Percentiles rank a stretch among this genome's conserved stretches.
These are phyloP conservation scores for Physocephala rufipes DNA, from an alignment of 2,888 invertebrate genomes.

Conservation along the genomic window DNA sequence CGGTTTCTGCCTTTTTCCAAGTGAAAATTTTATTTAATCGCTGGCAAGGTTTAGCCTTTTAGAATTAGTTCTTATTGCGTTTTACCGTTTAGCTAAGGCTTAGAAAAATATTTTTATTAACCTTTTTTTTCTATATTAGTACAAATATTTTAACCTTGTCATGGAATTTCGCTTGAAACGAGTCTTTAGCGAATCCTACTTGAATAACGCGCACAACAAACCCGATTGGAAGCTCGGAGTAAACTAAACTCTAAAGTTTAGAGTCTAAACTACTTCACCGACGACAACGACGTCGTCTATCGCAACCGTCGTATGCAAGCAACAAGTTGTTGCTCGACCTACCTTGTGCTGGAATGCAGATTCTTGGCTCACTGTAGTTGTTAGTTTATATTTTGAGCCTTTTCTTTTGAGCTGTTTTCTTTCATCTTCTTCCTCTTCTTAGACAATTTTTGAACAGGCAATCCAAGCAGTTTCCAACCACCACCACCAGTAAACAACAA, in stretches of 20 bases:
- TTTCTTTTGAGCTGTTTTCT: constrained; percentile 6
- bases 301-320: background rate
- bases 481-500: no score
- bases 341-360: constrained; percentile 33
- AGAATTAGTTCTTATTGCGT: background rate
- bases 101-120: background rate
- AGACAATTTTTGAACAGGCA: no score
- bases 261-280: no score
- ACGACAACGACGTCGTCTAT: no score
- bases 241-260: no score
- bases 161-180: constrained; percentile 22
- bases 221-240: constrained; percentile 45
- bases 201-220: constrained; percentile 40
- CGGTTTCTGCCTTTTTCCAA: background rate
- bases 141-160: background rate
- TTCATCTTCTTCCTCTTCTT: background rate
- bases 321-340: constrained; percentile 19
- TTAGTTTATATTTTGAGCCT: constrained; percentile 19
- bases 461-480: no score
- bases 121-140: constrained; percentile 1
- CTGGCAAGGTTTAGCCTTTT: constrained; percentile 18
- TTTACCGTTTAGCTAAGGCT: background rate
- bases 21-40: background rate
- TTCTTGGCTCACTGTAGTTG: constrained; percentile 25
- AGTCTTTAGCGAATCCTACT: background rate